phyloP scores from a whole-genome alignment of 2,113 vertebrate genomes.

The Echinops telfairi region DNA sequence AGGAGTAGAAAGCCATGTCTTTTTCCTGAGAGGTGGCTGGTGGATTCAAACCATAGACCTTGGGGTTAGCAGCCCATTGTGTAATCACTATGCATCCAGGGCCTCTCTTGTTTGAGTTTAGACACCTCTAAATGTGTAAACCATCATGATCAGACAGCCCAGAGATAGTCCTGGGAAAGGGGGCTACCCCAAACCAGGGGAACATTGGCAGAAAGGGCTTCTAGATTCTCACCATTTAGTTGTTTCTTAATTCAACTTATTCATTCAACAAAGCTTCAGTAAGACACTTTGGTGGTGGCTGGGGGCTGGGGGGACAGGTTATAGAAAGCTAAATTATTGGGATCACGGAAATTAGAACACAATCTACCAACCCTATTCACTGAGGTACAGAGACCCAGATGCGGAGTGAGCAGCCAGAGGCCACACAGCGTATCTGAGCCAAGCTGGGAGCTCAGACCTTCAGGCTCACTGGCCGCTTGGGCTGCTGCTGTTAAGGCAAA shows the following conservation, averaged over 20 bases:
- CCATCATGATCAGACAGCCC: not conserved
- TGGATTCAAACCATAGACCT: too few relatives aligned
- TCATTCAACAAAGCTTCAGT: not conserved
- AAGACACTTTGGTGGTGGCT: not conserved
- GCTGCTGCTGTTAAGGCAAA: not conserved
- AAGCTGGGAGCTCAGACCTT: not conserved
- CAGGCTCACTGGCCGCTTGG: not conserved
- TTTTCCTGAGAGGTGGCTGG: too few relatives aligned
- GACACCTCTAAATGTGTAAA: not conserved
- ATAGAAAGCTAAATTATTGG: not conserved
- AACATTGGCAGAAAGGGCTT: not conserved
- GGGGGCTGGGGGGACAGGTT: not conserved
- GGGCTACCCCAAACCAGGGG: too few relatives aligned
- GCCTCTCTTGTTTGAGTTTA: not conserved
- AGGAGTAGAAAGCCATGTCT: too few relatives aligned
- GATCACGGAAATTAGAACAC: not conserved
- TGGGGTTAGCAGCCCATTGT: too few relatives aligned
- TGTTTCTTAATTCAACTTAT: not conserved
- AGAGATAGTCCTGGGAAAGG: not conserved
- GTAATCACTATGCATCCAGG: too few relatives aligned
- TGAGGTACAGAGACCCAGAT: not conserved
- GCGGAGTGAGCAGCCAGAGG: rapidly evolving
- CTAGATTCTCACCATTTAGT: not conserved
- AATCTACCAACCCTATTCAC: not conserved
- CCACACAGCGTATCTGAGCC: not conserved